phyloP scores from a whole-genome alignment of 2,888 invertebrate genomes.

The Rugalucina vietnamica region DNA sequence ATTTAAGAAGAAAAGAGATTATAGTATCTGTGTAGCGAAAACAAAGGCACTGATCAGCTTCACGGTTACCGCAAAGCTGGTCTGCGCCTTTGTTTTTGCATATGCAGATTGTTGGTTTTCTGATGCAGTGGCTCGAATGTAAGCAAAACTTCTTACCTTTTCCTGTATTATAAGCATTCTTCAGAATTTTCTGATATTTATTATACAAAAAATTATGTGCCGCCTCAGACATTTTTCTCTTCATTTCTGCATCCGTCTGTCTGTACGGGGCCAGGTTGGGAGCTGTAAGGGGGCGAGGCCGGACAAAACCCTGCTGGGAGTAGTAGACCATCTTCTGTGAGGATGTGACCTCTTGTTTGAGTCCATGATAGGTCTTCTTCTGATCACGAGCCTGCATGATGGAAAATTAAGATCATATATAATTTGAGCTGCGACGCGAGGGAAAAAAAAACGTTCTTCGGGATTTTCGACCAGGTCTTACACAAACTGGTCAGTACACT shows the following conservation, averaged over 20 bases:
- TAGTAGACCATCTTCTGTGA: conserved; percentile 75
- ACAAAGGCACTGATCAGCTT: no score
- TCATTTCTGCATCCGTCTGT: conserved; percentile 50
- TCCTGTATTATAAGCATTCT: conserved; percentile 25
- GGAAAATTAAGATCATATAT: no score
- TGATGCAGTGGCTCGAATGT: no score
- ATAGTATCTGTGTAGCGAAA: no score
- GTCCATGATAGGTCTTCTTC: conserved; percentile 70
- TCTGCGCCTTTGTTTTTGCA: no score
- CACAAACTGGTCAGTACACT: no score
- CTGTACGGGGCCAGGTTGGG: conserved; percentile 73
- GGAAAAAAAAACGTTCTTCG: no score
- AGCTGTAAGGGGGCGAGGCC: conserved; percentile 77
- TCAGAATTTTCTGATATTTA: conserved; percentile 47
- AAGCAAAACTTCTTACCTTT: conserved; percentile 29
- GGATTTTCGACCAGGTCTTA: no score
- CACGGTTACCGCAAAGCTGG: no score
- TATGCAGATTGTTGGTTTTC: no score
- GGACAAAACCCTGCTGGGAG: conserved; percentile 75
- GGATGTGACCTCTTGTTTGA: conserved; percentile 70
- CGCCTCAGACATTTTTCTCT: conserved; percentile 36
- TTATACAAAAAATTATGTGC: conserved; percentile 57
- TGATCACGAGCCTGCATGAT: conserved; percentile 76
- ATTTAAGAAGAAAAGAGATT: no score
- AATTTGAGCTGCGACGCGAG: no score